phyloP scores from a whole-genome alignment of 35 echinoderm and acorn worm species.

The Nesometra sesokonis region DNA sequence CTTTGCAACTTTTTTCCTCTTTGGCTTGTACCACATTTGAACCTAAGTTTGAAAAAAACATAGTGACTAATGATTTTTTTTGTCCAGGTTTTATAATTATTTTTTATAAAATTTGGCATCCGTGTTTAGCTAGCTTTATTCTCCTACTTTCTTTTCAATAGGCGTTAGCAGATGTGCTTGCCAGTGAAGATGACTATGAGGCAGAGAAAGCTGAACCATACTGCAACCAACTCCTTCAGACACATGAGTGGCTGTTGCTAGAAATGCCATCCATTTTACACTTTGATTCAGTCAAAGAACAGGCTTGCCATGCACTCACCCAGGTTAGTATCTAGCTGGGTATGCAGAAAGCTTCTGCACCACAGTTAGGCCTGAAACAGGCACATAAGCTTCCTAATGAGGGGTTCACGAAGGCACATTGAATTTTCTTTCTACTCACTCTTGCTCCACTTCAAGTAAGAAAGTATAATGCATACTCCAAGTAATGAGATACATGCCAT shows the following conservation, averaged over 20 bases:
- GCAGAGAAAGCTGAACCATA: conserved; percentile 43
- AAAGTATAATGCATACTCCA: no score
- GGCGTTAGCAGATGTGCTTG: conserved; percentile 66
- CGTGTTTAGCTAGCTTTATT: not conserved
- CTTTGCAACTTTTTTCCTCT: no score
- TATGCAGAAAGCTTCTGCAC: no score
- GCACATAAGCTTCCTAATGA: no score
- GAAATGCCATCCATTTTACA: conserved; percentile 65
- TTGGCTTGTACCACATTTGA: no score
- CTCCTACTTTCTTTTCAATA: conserved; percentile 4
- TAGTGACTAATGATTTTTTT: no score
- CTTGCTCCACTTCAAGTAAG: no score
- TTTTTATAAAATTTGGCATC: not conserved
- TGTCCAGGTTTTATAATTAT: not conserved
- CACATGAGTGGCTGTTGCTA: conserved; percentile 76
- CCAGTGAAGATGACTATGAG: conserved; percentile 16
- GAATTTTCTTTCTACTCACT: no score
- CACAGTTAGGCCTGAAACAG: no score
- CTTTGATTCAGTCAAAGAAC: conserved; percentile 48
- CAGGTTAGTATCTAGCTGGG: conserved; percentile 22
- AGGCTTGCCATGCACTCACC: conserved; percentile 35
- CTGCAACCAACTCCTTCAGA: conserved; percentile 22
- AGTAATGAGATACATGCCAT: no score
- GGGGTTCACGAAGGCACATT: no score
- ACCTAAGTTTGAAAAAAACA: no score